Conservation (phyloP, 1,140 invertebrate species). For the Bombyx mandarina region DNA sequence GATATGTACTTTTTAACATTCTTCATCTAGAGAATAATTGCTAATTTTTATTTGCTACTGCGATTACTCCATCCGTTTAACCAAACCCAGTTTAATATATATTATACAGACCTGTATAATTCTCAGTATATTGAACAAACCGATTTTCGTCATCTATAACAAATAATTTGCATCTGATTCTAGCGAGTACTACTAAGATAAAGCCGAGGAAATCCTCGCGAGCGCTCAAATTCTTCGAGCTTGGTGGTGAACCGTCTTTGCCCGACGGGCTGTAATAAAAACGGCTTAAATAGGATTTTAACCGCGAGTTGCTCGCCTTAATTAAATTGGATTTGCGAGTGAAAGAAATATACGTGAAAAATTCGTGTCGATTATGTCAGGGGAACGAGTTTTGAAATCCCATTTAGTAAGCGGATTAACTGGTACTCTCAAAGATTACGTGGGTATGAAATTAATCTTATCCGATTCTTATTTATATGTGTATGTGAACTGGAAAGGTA, state of each 20-base stretch:
- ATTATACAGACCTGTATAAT: conserved; percentile 1
- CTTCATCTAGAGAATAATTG: too few species aligned
- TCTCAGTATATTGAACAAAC: background rate
- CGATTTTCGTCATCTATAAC: conserved; percentile 16
- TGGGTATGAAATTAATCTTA: conserved; percentile 18
- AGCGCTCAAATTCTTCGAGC: conserved; percentile 62
- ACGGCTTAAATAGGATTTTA: conserved; percentile 71
- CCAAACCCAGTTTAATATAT: too few species aligned
- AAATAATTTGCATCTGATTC: conserved; percentile 60
- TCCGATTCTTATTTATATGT: conserved; percentile 12
- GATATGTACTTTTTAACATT: too few species aligned
- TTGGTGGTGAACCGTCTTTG: conserved; percentile 60
- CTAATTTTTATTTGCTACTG: too few species aligned
- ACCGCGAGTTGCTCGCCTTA: conserved; percentile 68
- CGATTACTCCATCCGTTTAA: too few species aligned
- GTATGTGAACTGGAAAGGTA: background rate
- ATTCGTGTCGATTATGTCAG: conserved; percentile 63
- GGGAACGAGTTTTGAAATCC: conserved; percentile 46
- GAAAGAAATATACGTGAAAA: conserved; percentile 69
- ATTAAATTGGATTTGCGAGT: conserved; percentile 70
- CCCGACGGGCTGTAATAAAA: conserved; percentile 67
- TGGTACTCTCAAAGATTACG: conserved; percentile 31
- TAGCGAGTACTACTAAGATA: conserved; percentile 49
- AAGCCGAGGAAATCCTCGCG: conserved; percentile 56
- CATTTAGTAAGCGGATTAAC: conserved; percentile 51